These are phyloP conservation scores for Mugil cephalus DNA, from an alignment of 2,113 vertebrate species.

Conservation along the genomic window DNA sequence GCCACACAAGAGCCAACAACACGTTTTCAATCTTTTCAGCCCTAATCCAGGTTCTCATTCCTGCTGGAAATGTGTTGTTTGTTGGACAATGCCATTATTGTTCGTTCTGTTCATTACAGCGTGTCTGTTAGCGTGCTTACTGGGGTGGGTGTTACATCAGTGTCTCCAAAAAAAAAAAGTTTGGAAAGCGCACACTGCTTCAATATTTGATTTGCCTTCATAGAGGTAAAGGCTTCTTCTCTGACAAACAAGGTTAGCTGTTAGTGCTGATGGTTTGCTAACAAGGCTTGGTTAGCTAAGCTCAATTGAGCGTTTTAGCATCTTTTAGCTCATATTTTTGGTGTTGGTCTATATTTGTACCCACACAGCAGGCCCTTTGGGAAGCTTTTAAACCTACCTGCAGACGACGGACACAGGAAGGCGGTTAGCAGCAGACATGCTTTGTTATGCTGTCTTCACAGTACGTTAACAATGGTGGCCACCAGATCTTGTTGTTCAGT, in stretches of 20 bases:
- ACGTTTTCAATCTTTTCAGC: conserved; percentile 23
- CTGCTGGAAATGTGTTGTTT: conserved; percentile 13
- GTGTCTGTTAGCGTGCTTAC: not conserved
- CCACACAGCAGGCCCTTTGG: too few species aligned
- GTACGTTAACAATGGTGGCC: too few species aligned
- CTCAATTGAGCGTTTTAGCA: not conserved
- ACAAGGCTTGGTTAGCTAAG: too few species aligned
- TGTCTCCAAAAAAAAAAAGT: conserved; percentile 19
- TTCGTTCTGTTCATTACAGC: conserved; percentile 19
- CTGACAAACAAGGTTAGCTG: not conserved
- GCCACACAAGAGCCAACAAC: not conserved
- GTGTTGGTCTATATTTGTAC: too few species aligned
- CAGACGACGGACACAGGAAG: too few species aligned
- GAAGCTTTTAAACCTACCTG: too few species aligned
- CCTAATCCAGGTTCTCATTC: conserved; percentile 25
- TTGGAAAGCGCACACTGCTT: conserved; percentile 51
- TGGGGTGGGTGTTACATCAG: conserved; percentile 2
- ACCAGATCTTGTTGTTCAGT: too few species aligned
- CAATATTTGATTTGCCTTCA: conserved; percentile 63
- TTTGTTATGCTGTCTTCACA: too few species aligned
- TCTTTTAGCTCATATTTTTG: not conserved
- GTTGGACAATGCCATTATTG: conserved; percentile 15
- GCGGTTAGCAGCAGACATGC: too few species aligned
- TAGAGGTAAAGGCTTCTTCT: conserved; percentile 31
- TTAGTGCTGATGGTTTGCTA: too few species aligned